These are phyloP conservation scores for Cacatua alba DNA, from an alignment of 2,113 vertebrate genomes.

Conservation along the genomic window DNA sequence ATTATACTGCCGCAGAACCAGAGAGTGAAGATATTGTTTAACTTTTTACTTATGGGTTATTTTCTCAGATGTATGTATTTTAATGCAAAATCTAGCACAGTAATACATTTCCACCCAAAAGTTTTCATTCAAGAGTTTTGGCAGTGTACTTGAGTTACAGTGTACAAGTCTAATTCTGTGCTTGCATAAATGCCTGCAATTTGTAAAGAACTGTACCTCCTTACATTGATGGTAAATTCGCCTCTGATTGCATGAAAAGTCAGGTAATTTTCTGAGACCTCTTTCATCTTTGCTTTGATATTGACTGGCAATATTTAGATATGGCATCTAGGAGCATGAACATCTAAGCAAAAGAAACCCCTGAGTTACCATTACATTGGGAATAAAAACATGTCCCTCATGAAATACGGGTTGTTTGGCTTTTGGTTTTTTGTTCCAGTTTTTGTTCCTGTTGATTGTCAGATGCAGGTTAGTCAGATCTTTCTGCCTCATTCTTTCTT, in stretches of 20 bases:
- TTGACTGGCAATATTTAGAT: background rate
- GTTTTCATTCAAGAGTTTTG: background rate
- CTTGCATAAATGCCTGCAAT: background rate
- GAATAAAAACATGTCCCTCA: background rate
- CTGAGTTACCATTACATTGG: background rate
- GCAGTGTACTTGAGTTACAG: background rate
- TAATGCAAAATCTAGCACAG: background rate
- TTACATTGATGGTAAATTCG: background rate
- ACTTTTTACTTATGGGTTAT: background rate
- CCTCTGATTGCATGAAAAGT: background rate
- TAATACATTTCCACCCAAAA: background rate
- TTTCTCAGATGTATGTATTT: background rate
- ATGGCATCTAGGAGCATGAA: background rate
- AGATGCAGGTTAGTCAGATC: background rate
- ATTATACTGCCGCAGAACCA: background rate
- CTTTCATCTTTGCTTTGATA: slow-evolving; percentile 14
- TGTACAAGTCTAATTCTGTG: background rate
- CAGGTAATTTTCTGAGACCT: background rate
- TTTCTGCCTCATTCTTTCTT: background rate
- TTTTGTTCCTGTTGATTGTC: background rate
- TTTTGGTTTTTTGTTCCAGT: background rate
- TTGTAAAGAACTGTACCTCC: background rate
- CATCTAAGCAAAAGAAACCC: background rate
- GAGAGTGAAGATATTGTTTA: background rate
- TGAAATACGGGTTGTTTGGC: background rate